Evolutionary conservation across 1,140 invertebrate species (phyloP).

Genomic region (Drosophila micromelanica): DNA sequence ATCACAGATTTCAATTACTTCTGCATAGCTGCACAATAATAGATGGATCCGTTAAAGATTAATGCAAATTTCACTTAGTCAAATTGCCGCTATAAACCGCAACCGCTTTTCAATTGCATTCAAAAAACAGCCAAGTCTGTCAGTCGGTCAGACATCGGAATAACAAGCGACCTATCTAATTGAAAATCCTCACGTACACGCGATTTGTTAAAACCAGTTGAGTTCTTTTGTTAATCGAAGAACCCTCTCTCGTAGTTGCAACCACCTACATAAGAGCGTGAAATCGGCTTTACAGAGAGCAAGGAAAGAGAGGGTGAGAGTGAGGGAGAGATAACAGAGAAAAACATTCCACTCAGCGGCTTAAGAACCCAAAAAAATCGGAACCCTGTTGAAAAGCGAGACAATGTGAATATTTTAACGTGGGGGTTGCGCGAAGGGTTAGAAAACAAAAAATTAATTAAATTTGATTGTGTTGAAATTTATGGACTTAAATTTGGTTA

Average conservation of each 20-base stretch:
- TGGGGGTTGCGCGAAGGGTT: conserved; percentile 39
- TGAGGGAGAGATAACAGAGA: conserved; percentile 19
- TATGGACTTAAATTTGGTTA: conserved; percentile 42
- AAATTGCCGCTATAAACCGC: conserved; percentile 76
- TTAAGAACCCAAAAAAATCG: conserved; percentile 52
- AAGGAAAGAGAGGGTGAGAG: not conserved
- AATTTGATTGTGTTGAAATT: conserved; percentile 77
- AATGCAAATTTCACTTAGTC: conserved; percentile 76
- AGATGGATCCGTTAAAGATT: conserved; percentile 48
- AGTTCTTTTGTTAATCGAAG: conserved; percentile 35
- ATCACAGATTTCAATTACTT: conserved; percentile 54
- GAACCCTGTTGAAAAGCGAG: conserved; percentile 38
- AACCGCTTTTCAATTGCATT: conserved; percentile 48
- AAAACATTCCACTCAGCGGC: conserved; percentile 81
- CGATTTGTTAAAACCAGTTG: conserved; percentile 49
- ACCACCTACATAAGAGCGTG: conserved; percentile 63
- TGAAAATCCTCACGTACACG: conserved; percentile 68
- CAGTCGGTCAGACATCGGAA: conserved; percentile 29
- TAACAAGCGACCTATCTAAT: conserved; percentile 72
- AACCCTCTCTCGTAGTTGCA: conserved; percentile 35
- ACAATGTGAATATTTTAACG: conserved; percentile 37
- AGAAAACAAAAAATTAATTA: conserved; percentile 73
- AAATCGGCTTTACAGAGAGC: conserved; percentile 61
- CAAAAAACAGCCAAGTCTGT: conserved; percentile 16
- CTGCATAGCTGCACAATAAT: conserved; percentile 55